Base-by-base conservation (phyloP, 2,888 invertebrate genomes). In the Xanthorhoe designata region DNA sequence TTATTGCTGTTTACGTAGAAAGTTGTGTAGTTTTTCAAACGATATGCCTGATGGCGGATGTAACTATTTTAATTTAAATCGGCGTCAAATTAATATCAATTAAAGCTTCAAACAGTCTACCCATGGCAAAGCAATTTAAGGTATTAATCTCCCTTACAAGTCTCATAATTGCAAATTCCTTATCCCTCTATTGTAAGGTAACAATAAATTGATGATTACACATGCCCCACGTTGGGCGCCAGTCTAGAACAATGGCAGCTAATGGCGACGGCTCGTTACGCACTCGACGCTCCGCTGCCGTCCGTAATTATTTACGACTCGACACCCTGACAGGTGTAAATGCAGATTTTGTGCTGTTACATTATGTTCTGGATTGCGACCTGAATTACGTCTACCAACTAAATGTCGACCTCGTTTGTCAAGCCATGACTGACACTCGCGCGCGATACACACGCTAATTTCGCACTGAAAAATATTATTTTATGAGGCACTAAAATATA, bases 251-350 rank as follows among this genome's bases (percentile, higher is more conserved):
- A 91, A 90, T 88, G 78, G 68, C 75, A 64, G 73, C 88, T 91
- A 91, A 90, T 90, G 88, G 86, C 84, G 70, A 45, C 79, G 83
- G 77, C 81, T 87, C 82, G 84, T 88, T 86, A 85, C 77, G 78
- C 83, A 76, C 88, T 85, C 76, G 64, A 80, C 75, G 62, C 67
- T 65, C 63, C 51, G 60, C 64, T 60, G 61, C 35, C 61, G 57
- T 59, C 51, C 49, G 32, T 64, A 64, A 65, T 72, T 68, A 68
- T 66, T 60, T 60, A 65, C 70, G 47, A 59, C 54, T 59, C 59
- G 45, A 64, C 64, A 64, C 67, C 52, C 57, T 61, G 64, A 61
- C 63, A 68, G 64, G 67, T 68, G 67, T 68, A 64, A 63, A 68
- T 68, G 57, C 50, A 66, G 58, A 59, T 58, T 63, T 35, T 49